Percentiles rank a stretch among this genome's conserved stretches.
phyloP scores from a whole-genome alignment of 2,113 vertebrate genomes.

The Mastomys natalensis region DNA sequence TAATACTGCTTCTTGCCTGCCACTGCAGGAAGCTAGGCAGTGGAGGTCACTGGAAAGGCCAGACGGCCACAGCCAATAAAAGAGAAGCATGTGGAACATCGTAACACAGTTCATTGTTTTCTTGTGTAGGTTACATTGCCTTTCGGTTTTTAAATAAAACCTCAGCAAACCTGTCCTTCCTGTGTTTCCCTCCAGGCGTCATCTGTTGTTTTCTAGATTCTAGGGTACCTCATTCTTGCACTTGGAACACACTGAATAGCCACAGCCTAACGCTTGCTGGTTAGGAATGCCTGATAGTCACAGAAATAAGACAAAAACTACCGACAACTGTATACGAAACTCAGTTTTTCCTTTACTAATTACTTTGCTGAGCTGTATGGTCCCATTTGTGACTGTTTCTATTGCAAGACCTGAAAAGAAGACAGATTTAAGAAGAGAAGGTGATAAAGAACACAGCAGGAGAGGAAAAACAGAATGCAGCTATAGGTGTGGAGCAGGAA shows the following conservation, averaged over 20 bases:
- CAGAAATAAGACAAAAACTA: background rate
- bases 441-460: background rate
- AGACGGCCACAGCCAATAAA: slow-evolving; percentile 18
- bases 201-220: slow-evolving; percentile 21
- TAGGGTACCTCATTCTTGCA: background rate
- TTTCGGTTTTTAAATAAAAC: slow-evolving; percentile 25
- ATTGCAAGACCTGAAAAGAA: background rate
- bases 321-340: background rate
- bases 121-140: background rate
- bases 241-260: background rate
- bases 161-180: background rate
- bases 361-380: background rate
- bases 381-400: background rate
- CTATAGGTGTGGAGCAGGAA: no score
- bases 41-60: slow-evolving; percentile 28
- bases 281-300: background rate
- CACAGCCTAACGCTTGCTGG: background rate
- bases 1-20: background rate
- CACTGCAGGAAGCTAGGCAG: background rate
- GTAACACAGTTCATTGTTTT: slow-evolving; percentile 9
- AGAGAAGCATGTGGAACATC: background rate
- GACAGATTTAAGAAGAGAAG: background rate
- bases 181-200: background rate
- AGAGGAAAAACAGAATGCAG: no score
- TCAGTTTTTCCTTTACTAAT: background rate